Percentiles rank a stretch among this genome's conserved stretches.
phyloP scores from a whole-genome alignment of 37 sponge, comb jelly and placozoan genomes.

The Ephydatia muelleri region DNA sequence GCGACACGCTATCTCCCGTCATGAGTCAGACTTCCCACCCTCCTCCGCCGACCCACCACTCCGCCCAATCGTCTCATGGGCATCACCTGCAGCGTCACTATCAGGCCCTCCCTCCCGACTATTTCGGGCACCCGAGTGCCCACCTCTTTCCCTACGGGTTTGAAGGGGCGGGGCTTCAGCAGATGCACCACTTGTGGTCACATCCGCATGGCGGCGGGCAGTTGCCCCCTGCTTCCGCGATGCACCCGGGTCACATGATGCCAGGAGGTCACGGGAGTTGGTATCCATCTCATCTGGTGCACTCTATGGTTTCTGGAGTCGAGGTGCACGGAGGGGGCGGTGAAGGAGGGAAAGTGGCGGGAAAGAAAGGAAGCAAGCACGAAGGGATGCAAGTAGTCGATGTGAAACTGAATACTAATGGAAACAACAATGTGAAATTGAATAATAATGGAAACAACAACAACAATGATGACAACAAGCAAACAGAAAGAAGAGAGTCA shows the following conservation, averaged over 20 bases:
- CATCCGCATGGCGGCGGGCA: conserved; percentile 35
- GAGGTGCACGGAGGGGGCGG: conserved; percentile 4
- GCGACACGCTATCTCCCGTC: too few species aligned
- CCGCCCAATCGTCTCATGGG: conserved; percentile 10
- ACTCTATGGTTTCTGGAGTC: conserved; percentile 30
- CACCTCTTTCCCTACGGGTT: conserved; percentile 44
- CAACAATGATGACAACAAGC: background rate
- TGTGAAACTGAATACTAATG: background rate
- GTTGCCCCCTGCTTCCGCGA: conserved; percentile 8
- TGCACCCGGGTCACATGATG: conserved; percentile 25
- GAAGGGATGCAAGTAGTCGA: background rate
- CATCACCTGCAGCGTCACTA: conserved; percentile 28
- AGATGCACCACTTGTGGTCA: conserved; percentile 50
- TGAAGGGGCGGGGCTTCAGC: conserved; percentile 12
- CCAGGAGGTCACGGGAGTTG: conserved; percentile 29
- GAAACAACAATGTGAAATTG: background rate
- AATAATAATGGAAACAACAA: conserved; percentile 44
- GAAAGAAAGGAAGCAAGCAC: conserved; percentile 14
- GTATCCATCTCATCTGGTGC: conserved; percentile 22
- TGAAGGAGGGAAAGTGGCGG: background rate
- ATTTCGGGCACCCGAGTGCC: background rate
- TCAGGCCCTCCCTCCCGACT: conserved; percentile 20
- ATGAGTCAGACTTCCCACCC: background rate
- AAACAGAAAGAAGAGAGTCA: background rate
- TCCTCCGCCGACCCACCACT: conserved; percentile 2